Conservation (phyloP, 2,113 vertebrate genomes). For the Phaethornis superciliosus region DNA sequence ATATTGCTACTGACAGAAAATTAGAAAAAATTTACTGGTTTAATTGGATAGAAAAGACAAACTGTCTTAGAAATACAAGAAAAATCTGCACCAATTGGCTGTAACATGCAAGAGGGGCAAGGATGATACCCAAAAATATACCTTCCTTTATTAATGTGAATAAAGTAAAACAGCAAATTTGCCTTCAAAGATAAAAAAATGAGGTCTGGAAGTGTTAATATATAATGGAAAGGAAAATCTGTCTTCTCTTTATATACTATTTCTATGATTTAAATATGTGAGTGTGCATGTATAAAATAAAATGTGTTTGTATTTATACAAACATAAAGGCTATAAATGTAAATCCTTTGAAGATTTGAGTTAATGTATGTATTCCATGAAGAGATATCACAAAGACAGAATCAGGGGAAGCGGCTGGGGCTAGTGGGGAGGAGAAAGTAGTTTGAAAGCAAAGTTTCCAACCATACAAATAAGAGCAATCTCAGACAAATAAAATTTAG, state of each 20-base stretch:
- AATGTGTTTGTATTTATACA: not conserved
- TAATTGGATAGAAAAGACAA: not conserved
- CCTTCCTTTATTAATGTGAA: not conserved
- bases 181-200: not conserved
- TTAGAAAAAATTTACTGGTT: not conserved
- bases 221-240: not conserved
- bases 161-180: not conserved
- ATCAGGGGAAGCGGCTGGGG: too few species aligned
- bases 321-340: not conserved
- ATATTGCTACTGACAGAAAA: not conserved
- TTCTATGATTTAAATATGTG: not conserved
- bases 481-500: not conserved
- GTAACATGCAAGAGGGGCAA: not conserved
- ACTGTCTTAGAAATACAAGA: not conserved
- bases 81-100: not conserved
- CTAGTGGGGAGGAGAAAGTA: not conserved
- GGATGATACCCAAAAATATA: not conserved
- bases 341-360: not conserved
- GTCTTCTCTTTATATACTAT: not conserved
- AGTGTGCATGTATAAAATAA: not conserved
- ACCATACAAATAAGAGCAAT: not conserved
- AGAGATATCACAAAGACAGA: not conserved
- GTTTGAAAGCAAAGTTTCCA: not conserved
- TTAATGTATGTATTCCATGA: not conserved
- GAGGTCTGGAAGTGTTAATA: not conserved